A percentile compares a stretch with the other conserved stretches of the same genome.
Evolutionary conservation across 2,888 invertebrate genomes (phyloP).

Genomic region (Orthonevra nobilis): DNA sequence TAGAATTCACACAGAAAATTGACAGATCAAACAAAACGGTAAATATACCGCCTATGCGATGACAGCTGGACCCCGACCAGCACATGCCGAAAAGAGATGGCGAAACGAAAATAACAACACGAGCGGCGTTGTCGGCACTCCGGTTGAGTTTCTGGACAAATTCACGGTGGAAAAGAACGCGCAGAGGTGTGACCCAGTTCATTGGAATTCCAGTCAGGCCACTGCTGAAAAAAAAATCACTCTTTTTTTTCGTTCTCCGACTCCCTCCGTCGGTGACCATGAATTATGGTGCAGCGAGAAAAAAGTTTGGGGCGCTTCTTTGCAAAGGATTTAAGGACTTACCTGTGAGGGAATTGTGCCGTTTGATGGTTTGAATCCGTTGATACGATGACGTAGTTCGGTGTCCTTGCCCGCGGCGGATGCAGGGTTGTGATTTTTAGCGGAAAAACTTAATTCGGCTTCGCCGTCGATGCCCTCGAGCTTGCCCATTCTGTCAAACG

Average conservation of each 20-base stretch:
- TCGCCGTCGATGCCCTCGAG: constrained; percentile 68
- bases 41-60: too few relatives aligned
- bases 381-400: constrained; percentile 55
- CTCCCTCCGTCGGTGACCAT: constrained; percentile 40
- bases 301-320: background rate
- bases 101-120: constrained; percentile 35
- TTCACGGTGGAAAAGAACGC: constrained; percentile 38
- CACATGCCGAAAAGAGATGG: constrained; percentile 12
- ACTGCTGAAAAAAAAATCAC: constrained; percentile 20
- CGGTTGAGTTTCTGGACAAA: constrained; percentile 11
- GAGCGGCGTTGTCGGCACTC: too few relatives aligned
- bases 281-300: constrained; percentile 24
- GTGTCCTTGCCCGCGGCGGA: constrained; percentile 36
- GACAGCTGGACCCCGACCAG: too few relatives aligned
- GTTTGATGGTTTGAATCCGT: constrained; percentile 49
- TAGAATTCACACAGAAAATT: too few relatives aligned
- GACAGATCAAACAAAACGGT: too few relatives aligned
- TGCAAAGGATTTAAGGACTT: constrained; percentile 22
- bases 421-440: constrained; percentile 39
- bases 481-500: constrained; percentile 73
- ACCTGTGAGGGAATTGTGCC: constrained; percentile 50
- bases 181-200: constrained; percentile 51
- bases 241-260: constrained; percentile 2
- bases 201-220: constrained; percentile 47
- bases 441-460: constrained; percentile 56